Evolutionary conservation across 2,113 vertebrate species (phyloP).

Genomic region (Notiomystis cincta): DNA sequence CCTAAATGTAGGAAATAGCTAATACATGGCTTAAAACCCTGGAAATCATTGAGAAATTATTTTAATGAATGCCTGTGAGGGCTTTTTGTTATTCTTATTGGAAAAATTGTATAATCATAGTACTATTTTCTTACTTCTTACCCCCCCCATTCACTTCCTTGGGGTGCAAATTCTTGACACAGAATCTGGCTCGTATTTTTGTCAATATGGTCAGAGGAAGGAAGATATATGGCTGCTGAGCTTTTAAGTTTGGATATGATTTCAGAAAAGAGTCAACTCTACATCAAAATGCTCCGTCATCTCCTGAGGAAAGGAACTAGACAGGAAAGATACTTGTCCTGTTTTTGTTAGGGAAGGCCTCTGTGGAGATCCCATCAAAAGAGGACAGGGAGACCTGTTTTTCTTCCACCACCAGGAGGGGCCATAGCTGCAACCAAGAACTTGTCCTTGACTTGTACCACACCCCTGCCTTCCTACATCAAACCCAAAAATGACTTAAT

Average conservation of each 20-base stretch:
- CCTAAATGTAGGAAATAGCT: not conserved
- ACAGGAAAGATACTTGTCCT: not conserved
- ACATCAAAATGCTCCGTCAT: conserved; percentile 11
- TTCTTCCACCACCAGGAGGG: conserved; percentile 74
- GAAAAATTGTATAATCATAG: not conserved
- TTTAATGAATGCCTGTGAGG: not conserved
- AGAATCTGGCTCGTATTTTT: not conserved
- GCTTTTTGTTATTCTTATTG: not conserved
- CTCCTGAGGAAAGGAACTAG: not conserved
- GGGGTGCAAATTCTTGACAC: not conserved
- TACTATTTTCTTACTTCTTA: not conserved
- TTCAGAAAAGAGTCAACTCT: not conserved
- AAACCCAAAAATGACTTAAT: conserved; percentile 60
- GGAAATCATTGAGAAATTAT: not conserved
- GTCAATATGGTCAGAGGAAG: not conserved
- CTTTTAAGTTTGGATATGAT: not conserved
- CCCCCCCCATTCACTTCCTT: not conserved
- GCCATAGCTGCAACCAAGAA: conserved; percentile 72
- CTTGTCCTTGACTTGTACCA: conserved; percentile 61
- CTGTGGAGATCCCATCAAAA: not conserved
- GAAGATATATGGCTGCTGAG: not conserved
- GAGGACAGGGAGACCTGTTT: not conserved
- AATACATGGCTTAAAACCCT: not conserved
- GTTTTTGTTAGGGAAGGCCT: not conserved
- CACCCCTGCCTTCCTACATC: conserved; percentile 32